These are phyloP conservation scores for Coregonus clupeaformis DNA, from an alignment of 2,113 vertebrate genomes.

Conservation along the genomic window DNA sequence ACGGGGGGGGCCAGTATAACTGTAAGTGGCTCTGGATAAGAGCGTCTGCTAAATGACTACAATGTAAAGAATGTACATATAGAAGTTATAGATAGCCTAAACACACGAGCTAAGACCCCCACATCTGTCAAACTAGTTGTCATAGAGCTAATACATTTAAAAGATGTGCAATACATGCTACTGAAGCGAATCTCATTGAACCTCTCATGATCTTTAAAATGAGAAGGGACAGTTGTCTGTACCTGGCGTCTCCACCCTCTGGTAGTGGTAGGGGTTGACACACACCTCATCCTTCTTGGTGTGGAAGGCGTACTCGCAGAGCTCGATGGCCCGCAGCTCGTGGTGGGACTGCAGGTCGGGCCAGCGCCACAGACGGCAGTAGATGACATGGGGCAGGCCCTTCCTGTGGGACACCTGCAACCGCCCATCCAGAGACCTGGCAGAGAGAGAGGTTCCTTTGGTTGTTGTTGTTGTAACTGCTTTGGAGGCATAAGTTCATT, in stretches of 20 bases:
- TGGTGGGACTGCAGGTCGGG: slow-evolving; percentile 98
- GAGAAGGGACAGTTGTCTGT: slow-evolving; percentile 15
- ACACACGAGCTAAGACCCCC: too few species aligned
- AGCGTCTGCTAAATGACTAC: too few species aligned
- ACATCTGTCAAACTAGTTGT: too few species aligned
- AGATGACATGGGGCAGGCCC: slow-evolving; percentile 96
- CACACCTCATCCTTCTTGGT: slow-evolving; percentile 99
- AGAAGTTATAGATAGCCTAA: not conserved
- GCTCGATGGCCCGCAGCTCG: slow-evolving; percentile 94
- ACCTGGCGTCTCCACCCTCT: slow-evolving; percentile 98
- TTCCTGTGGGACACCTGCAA: slow-evolving; percentile 97
- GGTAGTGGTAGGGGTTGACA: slow-evolving; percentile 98
- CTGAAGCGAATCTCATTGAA: too few species aligned
- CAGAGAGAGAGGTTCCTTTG: not conserved
- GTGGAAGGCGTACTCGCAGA: slow-evolving; percentile 97
- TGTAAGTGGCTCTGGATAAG: too few species aligned
- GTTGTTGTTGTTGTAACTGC: too few species aligned
- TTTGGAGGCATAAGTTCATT: too few species aligned
- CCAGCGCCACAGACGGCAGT: slow-evolving; percentile 98
- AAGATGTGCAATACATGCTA: too few species aligned
- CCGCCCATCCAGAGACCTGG: slow-evolving; percentile 93
- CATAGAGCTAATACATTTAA: too few species aligned
- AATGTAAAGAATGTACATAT: too few species aligned
- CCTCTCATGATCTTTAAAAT: not conserved
- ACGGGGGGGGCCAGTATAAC: too few species aligned